Conservation (phyloP, 2,797 vertebrate species). For the Clarias laeviceps region DNA sequence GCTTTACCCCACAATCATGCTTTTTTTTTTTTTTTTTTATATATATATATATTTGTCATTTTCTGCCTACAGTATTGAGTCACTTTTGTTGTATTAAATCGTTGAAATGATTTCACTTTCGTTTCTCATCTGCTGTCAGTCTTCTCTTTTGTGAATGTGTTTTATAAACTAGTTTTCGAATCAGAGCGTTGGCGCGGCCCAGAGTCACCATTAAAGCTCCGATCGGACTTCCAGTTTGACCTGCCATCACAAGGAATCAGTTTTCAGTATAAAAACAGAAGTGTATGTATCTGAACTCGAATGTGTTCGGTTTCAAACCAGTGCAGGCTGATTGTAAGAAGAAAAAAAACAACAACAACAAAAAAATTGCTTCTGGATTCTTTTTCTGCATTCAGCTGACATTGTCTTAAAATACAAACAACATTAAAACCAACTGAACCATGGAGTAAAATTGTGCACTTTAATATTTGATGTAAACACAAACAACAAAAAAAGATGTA, state of each 20-base stretch:
- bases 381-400: not conserved
- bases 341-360: no score
- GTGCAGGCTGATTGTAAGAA: not conserved
- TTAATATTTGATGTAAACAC: not conserved
- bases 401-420: conserved; percentile 12
- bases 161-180: not conserved
- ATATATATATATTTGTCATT: not conserved
- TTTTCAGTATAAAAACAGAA: conserved; percentile 4
- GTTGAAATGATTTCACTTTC: not conserved
- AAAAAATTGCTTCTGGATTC: not conserved
- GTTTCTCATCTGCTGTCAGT: not conserved
- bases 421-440: conserved; percentile 18
- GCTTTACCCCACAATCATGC: not conserved
- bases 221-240: not conserved
- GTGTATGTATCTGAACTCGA: not conserved
- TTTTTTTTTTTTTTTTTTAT: not conserved
- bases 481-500: not conserved
- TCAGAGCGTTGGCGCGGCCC: not conserved
- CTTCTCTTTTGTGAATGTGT: not conserved
- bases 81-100: conserved; percentile 14
- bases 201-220: not conserved
- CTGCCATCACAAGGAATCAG: not conserved
- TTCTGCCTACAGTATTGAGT: conserved; percentile 27
- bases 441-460: not conserved
- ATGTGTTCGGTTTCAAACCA: conserved; percentile 1